Evolutionary conservation across 2,888 invertebrate genomes (phyloP).

Genomic region (Drosophila recens): DNA sequence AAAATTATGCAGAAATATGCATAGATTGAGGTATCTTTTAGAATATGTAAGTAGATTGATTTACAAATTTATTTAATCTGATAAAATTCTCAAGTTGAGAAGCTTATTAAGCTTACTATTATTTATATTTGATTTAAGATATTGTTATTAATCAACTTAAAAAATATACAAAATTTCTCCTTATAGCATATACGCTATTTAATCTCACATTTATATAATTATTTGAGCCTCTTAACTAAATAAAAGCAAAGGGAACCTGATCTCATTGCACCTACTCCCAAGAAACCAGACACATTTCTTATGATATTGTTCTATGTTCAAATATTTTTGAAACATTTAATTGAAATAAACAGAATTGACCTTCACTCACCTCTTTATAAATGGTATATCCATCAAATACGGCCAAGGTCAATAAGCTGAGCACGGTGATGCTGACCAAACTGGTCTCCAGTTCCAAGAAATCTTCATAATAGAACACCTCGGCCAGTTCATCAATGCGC

Average conservation of each 20-base stretch:
- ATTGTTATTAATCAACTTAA: too few species aligned
- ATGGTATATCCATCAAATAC: constrained; percentile 81
- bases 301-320: background rate
- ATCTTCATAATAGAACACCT: constrained; percentile 75
- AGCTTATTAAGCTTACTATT: background rate
- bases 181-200: too few species aligned
- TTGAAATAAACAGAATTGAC: background rate
- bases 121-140: background rate
- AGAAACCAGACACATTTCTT: background rate
- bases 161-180: too few species aligned
- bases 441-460: constrained; percentile 80
- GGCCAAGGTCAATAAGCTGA: constrained; percentile 70
- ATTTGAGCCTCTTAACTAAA: background rate
- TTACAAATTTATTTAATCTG: background rate
- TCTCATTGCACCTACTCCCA: background rate
- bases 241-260: background rate
- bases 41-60: background rate
- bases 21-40: background rate
- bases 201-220: background rate
- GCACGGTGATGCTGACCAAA: constrained; percentile 59
- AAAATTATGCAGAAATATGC: background rate
- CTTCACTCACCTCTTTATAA: constrained; percentile 82
- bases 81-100: too few species aligned
- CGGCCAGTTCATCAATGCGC: constrained; percentile 80
- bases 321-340: background rate